Evolutionary conservation across 1,140 invertebrate genomes (phyloP).

Genomic region (Stenopsyche tienmushanensis): DNA sequence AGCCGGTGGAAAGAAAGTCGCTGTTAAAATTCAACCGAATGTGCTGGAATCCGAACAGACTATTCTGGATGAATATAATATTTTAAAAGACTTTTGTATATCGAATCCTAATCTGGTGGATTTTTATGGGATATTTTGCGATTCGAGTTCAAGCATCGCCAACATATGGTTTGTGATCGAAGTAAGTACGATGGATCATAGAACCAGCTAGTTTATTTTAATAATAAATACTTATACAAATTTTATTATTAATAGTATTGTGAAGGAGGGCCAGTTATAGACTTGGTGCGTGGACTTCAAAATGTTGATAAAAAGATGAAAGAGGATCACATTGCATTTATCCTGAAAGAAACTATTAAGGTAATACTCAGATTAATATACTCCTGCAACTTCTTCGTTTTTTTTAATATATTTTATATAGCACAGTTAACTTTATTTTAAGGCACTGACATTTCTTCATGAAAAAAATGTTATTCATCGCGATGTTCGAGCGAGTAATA

Average conservation of each 20-base stretch:
- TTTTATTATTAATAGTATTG: conserved; percentile 63
- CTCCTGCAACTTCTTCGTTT: neutral
- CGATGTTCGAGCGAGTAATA: conserved; percentile 83
- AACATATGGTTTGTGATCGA: conserved; percentile 90
- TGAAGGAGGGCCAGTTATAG: conserved; percentile 76
- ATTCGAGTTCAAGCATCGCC: conserved; percentile 62
- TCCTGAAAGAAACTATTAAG: conserved; percentile 82
- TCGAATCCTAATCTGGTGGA: conserved; percentile 77
- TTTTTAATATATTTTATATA: too few species aligned
- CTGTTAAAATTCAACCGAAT: conserved; percentile 78
- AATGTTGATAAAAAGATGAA: conserved; percentile 70
- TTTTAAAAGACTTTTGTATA: conserved; percentile 72
- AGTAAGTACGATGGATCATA: conserved; percentile 58
- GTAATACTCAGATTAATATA: conserved; percentile 50
- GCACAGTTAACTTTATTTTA: conserved; percentile 41
- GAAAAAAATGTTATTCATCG: conserved; percentile 85
- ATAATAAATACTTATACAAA: conserved; percentile 1
- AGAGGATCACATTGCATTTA: conserved; percentile 84
- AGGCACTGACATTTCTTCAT: conserved; percentile 78
- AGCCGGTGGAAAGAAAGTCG: conserved; percentile 68
- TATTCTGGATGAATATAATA: conserved; percentile 81
- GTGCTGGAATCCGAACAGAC: conserved; percentile 67
- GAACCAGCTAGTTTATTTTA: neutral
- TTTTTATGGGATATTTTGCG: conserved; percentile 82
- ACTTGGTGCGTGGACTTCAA: conserved; percentile 71